phyloP scores from a whole-genome alignment of 2,797 vertebrate species.

The Protonibea diacanthus region DNA sequence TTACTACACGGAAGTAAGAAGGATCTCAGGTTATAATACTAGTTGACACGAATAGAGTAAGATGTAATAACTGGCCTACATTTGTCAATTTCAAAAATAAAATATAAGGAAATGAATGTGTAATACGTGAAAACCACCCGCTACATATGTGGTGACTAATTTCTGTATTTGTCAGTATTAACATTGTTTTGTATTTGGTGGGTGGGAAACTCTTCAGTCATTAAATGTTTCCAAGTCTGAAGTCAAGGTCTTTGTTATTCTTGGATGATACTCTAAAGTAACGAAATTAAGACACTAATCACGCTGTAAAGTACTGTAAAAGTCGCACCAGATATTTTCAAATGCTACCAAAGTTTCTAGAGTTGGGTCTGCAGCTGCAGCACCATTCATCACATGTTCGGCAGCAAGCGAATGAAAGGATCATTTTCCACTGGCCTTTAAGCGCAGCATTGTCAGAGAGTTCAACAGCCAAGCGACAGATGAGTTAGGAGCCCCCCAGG shows the following conservation, averaged over 20 bases:
- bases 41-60: no score
- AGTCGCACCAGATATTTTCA: conserved; percentile 22
- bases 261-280: background rate
- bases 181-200: background rate
- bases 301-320: background rate
- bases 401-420: conserved; percentile 80
- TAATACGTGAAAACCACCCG: background rate
- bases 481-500: conserved; percentile 84
- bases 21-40: background rate
- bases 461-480: conserved; percentile 85
- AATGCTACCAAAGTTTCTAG: conserved; percentile 21
- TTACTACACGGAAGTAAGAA: background rate
- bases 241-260: background rate
- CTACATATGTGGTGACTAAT: background rate
- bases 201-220: background rate
- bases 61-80: background rate
- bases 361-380: conserved; percentile 65
- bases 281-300: background rate
- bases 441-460: conserved; percentile 84
- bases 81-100: background rate
- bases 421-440: conserved; percentile 85
- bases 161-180: background rate
- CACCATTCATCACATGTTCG: conserved; percentile 74
- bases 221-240: conserved; percentile 9
- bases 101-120: background rate